Conservation (phyloP, 2,888 invertebrate genomes). For the Yponomeuta malinellus region DNA sequence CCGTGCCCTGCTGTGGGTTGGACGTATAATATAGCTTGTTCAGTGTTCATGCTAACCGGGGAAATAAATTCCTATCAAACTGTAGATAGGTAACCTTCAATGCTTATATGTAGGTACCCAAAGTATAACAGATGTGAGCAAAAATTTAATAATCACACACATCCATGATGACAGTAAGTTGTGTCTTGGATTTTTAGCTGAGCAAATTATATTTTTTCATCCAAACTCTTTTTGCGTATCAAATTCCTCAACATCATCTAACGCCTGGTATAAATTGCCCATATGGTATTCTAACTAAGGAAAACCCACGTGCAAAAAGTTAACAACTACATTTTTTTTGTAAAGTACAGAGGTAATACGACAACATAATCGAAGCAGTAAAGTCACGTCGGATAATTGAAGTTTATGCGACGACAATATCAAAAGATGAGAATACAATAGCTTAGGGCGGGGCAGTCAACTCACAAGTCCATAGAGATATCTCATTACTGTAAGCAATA, state of each 20-base stretch:
- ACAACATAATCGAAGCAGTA: not conserved
- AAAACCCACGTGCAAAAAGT: not conserved
- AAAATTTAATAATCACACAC: no score
- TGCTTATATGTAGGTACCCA: no score
- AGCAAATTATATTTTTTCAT: not conserved
- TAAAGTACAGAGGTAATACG: not conserved
- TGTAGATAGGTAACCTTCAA: no score
- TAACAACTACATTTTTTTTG: not conserved
- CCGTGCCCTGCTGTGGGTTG: no score
- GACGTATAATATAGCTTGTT: no score
- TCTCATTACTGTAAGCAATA: slow-evolving; percentile 23
- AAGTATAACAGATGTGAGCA: no score
- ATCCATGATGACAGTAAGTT: no score
- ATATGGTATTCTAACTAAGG: not conserved
- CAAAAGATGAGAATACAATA: not conserved
- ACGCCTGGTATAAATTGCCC: not conserved
- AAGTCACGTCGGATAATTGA: not conserved
- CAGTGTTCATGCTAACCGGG: no score
- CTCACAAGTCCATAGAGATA: not conserved
- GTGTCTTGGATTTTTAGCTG: not conserved
- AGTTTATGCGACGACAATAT: not conserved
- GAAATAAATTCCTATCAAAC: no score
- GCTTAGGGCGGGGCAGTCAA: not conserved
- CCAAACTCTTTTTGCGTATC: not conserved
- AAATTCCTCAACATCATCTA: not conserved